Base-by-base conservation (phyloP, 2,888 invertebrate genomes). In the Drosophila pegasa region DNA sequence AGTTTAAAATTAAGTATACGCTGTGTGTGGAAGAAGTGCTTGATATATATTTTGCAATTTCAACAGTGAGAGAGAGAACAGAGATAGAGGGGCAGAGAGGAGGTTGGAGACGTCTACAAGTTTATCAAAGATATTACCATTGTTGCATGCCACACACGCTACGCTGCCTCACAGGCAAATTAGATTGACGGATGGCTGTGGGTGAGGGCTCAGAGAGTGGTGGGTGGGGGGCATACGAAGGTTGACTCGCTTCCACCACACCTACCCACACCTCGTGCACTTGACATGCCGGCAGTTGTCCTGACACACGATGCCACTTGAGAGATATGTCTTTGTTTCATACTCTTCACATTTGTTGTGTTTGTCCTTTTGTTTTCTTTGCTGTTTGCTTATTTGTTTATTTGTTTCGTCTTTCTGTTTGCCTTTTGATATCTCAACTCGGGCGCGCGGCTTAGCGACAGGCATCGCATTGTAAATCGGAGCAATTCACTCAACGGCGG, bases 301-400 rank as follows among this genome's bases (percentile, higher is more conserved):
- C 74, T 86, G 83, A 83, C 88, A 88, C 86, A 82, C 86, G 88
- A 83, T 83, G 88, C 88, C 83, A 83, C 83, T 83, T 88, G 81
- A 87, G 59, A 78, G 83, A 88, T 83, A 86, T 88, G 83, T 86
- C 88, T 86, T 83, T 88, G 81, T 86, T 88, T 86, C 75, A 52
- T 38, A 77, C 62, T 74, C 41, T 71, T 56, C 27, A 54, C 67
- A 52, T 62, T 54, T 38, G 55, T 58, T 54, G 57, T 48, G 37
- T 51, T 57, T 51, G 27, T 37, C 33, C 43, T 25, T 59, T 43
- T 78, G 75, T 64, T 78, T 75, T 65, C 33, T 35, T 33, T 60
- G 45, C 55, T 80, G 67, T 69, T 79, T 77, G 65, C 55, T 72
- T 88, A 60, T 82, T 85, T 78, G 82, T 79, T 71, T 65, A 57